These are phyloP conservation scores for Syngnathus scovelli DNA, from an alignment of 2,113 vertebrate genomes.

Conservation along the genomic window DNA sequence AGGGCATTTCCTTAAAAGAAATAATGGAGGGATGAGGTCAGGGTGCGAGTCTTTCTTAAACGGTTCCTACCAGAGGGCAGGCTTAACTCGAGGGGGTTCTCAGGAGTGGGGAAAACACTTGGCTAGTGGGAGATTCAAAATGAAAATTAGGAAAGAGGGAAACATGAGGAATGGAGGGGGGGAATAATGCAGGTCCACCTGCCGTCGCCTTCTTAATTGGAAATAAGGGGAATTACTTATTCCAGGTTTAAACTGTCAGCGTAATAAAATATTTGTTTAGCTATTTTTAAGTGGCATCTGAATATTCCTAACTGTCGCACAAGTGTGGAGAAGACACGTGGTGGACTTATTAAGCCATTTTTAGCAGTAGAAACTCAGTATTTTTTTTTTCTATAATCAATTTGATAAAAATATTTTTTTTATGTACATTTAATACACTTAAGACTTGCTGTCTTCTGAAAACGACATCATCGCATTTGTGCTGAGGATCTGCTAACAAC, in stretches of 20 bases:
- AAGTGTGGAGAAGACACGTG: too few relatives aligned
- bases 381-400: too few relatives aligned
- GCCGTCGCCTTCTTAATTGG: background rate
- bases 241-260: background rate
- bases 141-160: conserved; percentile 20
- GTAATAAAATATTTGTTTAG: background rate
- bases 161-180: conserved; percentile 3
- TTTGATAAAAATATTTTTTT: too few relatives aligned
- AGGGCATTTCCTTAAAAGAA: conserved; percentile 68
- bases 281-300: too few relatives aligned
- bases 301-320: too few relatives aligned
- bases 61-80: conserved; percentile 68
- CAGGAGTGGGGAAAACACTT: conserved; percentile 32
- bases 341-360: too few relatives aligned
- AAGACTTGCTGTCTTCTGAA: too few relatives aligned
- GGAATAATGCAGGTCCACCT: background rate
- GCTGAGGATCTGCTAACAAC: too few relatives aligned
- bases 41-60: conserved; percentile 69
- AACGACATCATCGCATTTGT: too few relatives aligned
- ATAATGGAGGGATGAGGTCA: conserved; percentile 73
- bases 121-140: conserved; percentile 20
- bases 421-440: too few relatives aligned
- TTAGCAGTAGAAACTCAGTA: too few relatives aligned
- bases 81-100: conserved; percentile 66
- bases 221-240: background rate